Evolutionary conservation across 2,113 vertebrate species (phyloP).

Genomic region (Oceanites oceanicus): DNA sequence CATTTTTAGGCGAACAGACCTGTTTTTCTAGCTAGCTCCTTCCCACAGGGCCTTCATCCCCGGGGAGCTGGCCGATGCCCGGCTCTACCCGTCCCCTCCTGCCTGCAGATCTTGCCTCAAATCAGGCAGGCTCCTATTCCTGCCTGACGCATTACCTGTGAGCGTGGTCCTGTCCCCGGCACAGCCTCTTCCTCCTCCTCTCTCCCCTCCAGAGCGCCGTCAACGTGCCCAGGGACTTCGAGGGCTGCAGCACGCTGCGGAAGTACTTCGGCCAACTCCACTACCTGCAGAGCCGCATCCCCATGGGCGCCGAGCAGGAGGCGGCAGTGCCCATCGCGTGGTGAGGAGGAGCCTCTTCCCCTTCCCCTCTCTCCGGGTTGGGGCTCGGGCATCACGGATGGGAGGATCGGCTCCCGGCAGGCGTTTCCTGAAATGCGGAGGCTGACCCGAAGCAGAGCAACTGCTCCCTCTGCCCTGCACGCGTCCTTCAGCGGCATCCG

Average conservation of each 20-base stretch:
- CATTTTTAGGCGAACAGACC: background rate
- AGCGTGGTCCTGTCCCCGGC: rapidly evolving
- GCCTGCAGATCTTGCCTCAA: background rate
- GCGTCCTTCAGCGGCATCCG: rapidly evolving
- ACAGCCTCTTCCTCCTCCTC: background rate
- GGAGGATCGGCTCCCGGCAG: background rate
- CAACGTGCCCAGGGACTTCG: constrained; percentile 93
- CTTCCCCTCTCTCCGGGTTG: rapidly evolving
- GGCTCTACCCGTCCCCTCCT: background rate
- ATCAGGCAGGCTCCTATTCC: background rate
- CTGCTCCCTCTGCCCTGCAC: background rate
- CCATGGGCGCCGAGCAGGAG: constrained; percentile 89
- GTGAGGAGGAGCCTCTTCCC: constrained; percentile 62
- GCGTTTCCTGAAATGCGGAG: background rate
- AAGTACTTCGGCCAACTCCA: constrained; percentile 97
- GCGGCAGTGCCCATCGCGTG: constrained; percentile 89
- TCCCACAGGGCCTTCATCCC: rapidly evolving
- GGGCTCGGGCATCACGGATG: background rate
- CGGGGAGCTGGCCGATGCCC: rapidly evolving
- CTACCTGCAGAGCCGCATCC: constrained; percentile 95
- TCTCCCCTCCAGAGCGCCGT: constrained; percentile 73
- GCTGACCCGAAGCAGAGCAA: background rate
- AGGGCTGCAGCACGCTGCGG: constrained; percentile 94
- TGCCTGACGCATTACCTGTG: rapidly evolving
- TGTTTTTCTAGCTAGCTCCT: background rate